Conservation (phyloP, 35 echinoderm and acorn worm genomes). For the Anneissia japonica region DNA sequence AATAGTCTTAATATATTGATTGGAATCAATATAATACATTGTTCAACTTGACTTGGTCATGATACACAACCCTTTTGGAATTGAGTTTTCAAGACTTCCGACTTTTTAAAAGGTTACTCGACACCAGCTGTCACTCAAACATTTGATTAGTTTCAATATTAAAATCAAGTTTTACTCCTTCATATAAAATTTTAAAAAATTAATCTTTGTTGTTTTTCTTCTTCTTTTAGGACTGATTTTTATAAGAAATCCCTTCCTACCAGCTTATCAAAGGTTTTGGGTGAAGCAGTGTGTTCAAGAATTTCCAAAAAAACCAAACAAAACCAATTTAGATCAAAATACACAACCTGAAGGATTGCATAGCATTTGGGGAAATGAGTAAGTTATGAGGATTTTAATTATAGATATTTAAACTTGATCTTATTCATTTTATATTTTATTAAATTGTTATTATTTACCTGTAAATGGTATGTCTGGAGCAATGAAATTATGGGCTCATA, state of each 20-base stretch:
- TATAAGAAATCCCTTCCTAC: conserved; percentile 72
- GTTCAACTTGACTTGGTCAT: too few species aligned
- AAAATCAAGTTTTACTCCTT: too few species aligned
- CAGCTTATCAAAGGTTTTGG: conserved; percentile 76
- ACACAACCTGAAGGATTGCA: neutral
- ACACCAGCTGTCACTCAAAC: too few species aligned
- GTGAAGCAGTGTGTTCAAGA: conserved; percentile 75
- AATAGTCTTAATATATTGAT: too few species aligned
- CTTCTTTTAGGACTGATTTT: conserved; percentile 81
- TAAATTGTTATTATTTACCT: neutral
- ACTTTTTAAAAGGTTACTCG: too few species aligned
- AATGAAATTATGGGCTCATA: neutral
- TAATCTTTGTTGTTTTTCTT: neutral
- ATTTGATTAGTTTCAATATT: too few species aligned
- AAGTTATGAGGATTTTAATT: neutral
- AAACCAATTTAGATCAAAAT: conserved; percentile 54
- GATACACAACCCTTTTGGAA: too few species aligned
- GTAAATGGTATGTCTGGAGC: neutral
- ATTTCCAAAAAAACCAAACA: conserved; percentile 67
- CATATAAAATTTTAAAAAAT: too few species aligned
- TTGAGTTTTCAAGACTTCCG: too few species aligned
- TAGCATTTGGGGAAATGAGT: neutral
- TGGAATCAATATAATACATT: too few species aligned
- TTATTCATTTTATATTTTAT: neutral
- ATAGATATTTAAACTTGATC: neutral